Evolutionary conservation across 2,797 vertebrate genomes (phyloP), one percentile per base, ranked within the genome.

Genomic region (Melanotaenia boesemani): DNA sequence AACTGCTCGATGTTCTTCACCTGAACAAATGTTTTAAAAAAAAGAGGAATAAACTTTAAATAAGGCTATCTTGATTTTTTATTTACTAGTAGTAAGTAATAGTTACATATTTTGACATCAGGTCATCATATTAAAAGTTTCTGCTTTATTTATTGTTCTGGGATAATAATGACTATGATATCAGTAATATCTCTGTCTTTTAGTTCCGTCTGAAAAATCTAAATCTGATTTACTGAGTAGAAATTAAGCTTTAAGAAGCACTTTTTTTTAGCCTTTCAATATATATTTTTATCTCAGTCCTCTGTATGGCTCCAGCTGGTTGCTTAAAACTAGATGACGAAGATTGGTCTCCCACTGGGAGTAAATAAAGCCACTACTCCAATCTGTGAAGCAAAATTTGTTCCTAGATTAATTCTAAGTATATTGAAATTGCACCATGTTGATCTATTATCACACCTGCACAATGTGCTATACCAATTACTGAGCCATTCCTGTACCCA

Each of bases 1-100:
- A 99, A 98, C 69, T 94, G 90, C 91, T 99, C 98, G 74, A 99
- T 96, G 79, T 66, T 97, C 74, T 89, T 88, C 30, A 99, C 95
- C 97, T 99, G 85, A 59, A 46, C 46, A 81, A 41, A 41, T 41
- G 20, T 63, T 10, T 24, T 9, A 9, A 88, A 88, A 72, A 24
- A 70, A 2, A 36, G 16, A 61, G 36, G 5, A 6, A n/a, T n/a
- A 75, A 13, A 5, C 22, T 22, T 3, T 20, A 32, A 34, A 4
- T 36, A 11, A 41, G 60, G 30, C 0, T 8, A 63, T 22, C 20
- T 28, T 50, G 4, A 12, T 39, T 39, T 39, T 12, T 39, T 12
- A 12, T 39, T 11, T 39, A 39, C 37, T 39, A 39, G 4, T 8
- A 9, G 6, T 6, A 36, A 36, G 36, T 39, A 39, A 11, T 39